Conservation (phyloP, 1,140 invertebrate species). For the Tetramorium simillimum region DNA sequence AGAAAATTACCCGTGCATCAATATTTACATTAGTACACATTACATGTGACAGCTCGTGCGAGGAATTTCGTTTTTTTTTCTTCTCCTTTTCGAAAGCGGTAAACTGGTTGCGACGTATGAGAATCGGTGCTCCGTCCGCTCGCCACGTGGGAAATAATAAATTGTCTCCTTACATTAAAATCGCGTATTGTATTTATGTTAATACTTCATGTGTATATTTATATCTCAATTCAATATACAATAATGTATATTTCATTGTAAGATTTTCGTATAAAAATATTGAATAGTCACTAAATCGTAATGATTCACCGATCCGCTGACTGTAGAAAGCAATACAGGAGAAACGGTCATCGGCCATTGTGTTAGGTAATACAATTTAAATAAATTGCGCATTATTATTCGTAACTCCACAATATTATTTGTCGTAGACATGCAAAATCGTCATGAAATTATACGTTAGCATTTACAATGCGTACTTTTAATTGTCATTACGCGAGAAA, state of each 20-base stretch:
- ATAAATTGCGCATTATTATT: constrained; percentile 23
- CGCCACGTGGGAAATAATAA: not conserved
- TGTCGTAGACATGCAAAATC: not conserved
- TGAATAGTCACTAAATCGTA: not conserved
- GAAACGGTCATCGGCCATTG: not conserved
- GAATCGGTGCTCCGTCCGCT: not conserved
- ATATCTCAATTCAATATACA: no score
- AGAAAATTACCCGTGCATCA: not conserved
- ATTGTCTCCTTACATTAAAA: not conserved
- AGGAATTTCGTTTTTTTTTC: not conserved
- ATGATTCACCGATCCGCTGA: constrained; percentile 17
- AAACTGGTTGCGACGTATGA: not conserved
- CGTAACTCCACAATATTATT: not conserved
- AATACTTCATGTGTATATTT: no score
- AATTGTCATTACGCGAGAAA: not conserved
- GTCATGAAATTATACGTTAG: not conserved
- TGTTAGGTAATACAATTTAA: constrained; percentile 27
- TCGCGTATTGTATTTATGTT: not conserved
- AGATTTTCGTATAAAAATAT: constrained; percentile 7
- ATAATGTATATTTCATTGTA: constrained; percentile 6
- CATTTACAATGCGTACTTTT: constrained; percentile 6
- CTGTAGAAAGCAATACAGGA: not conserved
- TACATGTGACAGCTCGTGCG: not conserved
- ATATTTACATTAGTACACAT: not conserved
- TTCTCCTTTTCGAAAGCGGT: not conserved